Base-by-base conservation (phyloP, 2,888 invertebrate species). In the Endotricha flammealis region DNA sequence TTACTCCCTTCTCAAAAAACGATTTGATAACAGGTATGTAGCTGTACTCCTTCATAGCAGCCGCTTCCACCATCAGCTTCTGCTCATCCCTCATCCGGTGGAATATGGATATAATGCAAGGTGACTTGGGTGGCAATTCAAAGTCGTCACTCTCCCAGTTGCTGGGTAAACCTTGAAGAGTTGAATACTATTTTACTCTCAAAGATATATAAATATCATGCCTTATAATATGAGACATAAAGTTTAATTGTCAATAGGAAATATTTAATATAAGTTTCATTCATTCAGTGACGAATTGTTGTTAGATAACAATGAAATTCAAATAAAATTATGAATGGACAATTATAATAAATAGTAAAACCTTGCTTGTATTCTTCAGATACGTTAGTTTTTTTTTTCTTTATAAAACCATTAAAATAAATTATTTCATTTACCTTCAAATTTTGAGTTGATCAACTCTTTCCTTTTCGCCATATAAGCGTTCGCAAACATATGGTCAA, bases 401-500 rank as follows among this genome's bases (percentile, higher is more conserved):
- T n/a, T n/a, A n/a, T n/a, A n/a, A n/a, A n/a, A n/a, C n/a, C n/a
- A n/a, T n/a, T n/a, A n/a, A n/a, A n/a, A 16, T 16, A 3, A 16
- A 16, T 16, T 16, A 6, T 16, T 16, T 16, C 4, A 3, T 6
- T 16, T 72, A 93, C 94, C 94, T 85, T 90, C 88, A 72, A 96
- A 96, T 30, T 90, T 88, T 13, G 91, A 89, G 77, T 96, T 97
- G n/a, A 98, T 86, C 41, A 98, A 88, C 73, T 97, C 97, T 58
- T 89, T 90, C 46, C 96, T 88, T 57, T 92, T 91, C 34, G 93
- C 90, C 61, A 94, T 86, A 41, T 96, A 88, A 20, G 95, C 95
- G 83, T 98, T 98, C 40, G 90, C 90, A 77, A 94, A 98, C 36
- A 97, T 91, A 66, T 95, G 91, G 87, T 99, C 98, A 50, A 97